phyloP scores from a whole-genome alignment of 2,797 vertebrate species.

The Periophthalmus magnuspinnatus region DNA sequence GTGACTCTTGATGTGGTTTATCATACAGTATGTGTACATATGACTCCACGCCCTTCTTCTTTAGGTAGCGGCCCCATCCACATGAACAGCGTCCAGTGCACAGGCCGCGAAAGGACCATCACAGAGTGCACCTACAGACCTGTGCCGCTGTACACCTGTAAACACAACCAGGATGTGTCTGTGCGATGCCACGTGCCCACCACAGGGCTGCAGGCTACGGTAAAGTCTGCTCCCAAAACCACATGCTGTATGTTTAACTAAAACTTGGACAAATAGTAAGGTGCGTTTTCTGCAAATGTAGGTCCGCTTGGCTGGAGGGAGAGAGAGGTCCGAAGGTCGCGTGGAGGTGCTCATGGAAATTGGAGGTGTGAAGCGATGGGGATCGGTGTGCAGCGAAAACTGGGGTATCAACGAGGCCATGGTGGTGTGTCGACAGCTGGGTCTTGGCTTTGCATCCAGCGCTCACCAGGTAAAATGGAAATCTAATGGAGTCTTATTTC shows the following conservation, averaged over 20 bases:
- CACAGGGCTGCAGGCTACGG: constrained; percentile 80
- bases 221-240: constrained; percentile 55
- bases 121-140: constrained; percentile 80
- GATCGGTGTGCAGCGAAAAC: constrained; percentile 89
- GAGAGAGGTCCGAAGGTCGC: constrained; percentile 84
- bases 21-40: constrained; percentile 12
- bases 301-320: constrained; percentile 91
- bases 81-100: constrained; percentile 88
- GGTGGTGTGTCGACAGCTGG: constrained; percentile 94
- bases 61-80: constrained; percentile 93
- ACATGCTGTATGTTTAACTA: not conserved
- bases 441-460: constrained; percentile 90
- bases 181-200: constrained; percentile 89
- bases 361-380: constrained; percentile 86
- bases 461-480: constrained; percentile 86
- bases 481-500: not conserved
- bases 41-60: constrained; percentile 13
- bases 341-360: constrained; percentile 88
- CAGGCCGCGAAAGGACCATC: constrained; percentile 82
- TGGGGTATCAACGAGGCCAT: constrained; percentile 96
- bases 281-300: constrained; percentile 50
- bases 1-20: constrained; percentile 15
- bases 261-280: not conserved
- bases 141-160: constrained; percentile 80
- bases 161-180: constrained; percentile 84